Evolutionary conservation across 1,140 invertebrate species (phyloP).

Genomic region (Pseudomyrmex gracilis): DNA sequence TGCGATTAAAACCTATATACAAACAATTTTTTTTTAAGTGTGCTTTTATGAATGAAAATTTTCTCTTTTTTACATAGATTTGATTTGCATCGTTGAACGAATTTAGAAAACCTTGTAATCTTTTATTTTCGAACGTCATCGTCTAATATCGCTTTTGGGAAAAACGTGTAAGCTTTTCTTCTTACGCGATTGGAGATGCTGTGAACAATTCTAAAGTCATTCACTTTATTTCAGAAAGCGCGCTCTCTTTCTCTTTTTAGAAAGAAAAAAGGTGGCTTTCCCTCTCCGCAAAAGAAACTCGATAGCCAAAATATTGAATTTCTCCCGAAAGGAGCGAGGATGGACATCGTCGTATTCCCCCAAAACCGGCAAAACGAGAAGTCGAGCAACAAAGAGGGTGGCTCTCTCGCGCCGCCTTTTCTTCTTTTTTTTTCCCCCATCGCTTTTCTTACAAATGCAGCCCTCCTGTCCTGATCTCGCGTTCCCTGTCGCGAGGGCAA

Average conservation of each 20-base stretch:
- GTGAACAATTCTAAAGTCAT: slow-evolving; percentile 52
- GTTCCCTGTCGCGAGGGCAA: slow-evolving; percentile 55
- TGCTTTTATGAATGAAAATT: no score
- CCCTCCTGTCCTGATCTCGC: slow-evolving; percentile 46
- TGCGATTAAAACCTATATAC: not conserved
- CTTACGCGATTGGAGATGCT: not conserved
- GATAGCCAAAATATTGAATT: slow-evolving; percentile 83
- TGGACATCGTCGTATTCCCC: slow-evolving; percentile 55
- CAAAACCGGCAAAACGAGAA: slow-evolving; percentile 58
- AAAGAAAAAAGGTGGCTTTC: slow-evolving; percentile 40
- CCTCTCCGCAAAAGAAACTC: slow-evolving; percentile 68
- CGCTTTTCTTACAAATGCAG: slow-evolving; percentile 44
- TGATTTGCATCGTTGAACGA: not conserved
- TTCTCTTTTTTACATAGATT: not conserved
- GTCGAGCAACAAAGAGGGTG: slow-evolving; percentile 65
- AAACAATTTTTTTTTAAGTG: no score
- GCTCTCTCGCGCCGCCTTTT: slow-evolving; percentile 61
- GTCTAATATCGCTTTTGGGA: not conserved
- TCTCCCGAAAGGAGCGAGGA: slow-evolving; percentile 68
- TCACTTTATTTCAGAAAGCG: slow-evolving; percentile 12
- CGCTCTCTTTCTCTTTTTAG: not conserved
- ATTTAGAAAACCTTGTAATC: not conserved
- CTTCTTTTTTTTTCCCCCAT: slow-evolving; percentile 1
- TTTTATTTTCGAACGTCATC: not conserved
- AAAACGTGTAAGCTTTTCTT: not conserved